Percentiles rank a stretch among this genome's conserved stretches.
phyloP scores from a whole-genome alignment of 2,888 invertebrate genomes.

The Matsumyia berberina region DNA sequence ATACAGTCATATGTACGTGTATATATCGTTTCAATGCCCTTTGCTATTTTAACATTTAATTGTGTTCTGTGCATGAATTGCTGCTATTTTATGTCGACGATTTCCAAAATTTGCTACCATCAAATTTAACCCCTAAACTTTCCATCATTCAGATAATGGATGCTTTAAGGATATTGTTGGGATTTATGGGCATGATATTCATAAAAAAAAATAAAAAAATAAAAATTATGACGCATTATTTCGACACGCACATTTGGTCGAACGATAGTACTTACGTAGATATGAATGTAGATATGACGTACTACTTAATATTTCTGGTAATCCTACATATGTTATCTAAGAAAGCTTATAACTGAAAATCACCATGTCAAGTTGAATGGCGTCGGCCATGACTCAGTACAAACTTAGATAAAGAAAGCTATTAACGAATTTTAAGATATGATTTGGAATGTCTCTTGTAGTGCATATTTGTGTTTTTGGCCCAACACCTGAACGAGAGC shows the following conservation, averaged over 20 bases:
- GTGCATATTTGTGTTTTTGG: too few relatives aligned
- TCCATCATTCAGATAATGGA: slow-evolving; percentile 23
- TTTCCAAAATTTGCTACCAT: slow-evolving; percentile 8
- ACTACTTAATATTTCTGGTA: background rate
- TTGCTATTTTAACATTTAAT: background rate
- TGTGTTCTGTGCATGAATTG: background rate
- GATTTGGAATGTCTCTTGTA: too few relatives aligned
- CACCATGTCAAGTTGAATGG: background rate
- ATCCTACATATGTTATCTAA: background rate
- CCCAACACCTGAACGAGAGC: too few relatives aligned
- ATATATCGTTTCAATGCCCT: background rate
- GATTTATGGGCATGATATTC: slow-evolving; percentile 1
- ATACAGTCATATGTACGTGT: background rate
- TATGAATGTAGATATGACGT: background rate
- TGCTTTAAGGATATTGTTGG: slow-evolving; percentile 19
- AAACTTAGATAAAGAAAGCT: too few relatives aligned
- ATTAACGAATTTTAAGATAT: too few relatives aligned
- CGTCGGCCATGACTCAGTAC: background rate
- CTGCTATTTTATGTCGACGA: slow-evolving; percentile 7
- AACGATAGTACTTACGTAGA: background rate
- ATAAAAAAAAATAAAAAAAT: slow-evolving; percentile 4
- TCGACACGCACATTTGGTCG: too few relatives aligned
- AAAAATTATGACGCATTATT: slow-evolving; percentile 7
- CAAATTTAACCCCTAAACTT: slow-evolving; percentile 38
- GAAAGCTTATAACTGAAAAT: background rate